Evolutionary conservation across 2,888 invertebrate species (phyloP), one percentile per base, ranked within the genome.

Genomic region (Parelbella ahira): DNA sequence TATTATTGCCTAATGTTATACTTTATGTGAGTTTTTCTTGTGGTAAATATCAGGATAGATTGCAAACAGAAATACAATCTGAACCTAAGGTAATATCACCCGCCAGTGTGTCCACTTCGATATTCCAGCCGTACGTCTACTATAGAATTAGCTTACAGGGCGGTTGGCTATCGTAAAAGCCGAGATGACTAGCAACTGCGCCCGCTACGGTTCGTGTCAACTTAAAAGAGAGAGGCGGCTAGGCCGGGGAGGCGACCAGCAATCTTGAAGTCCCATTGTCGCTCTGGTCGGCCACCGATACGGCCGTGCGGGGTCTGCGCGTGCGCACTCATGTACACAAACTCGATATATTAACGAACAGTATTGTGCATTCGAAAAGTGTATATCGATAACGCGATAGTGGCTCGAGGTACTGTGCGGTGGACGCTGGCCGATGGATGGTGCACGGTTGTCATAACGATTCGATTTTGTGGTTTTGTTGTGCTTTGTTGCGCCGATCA

Each of bases 151-250:
- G n/a, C 8, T 11, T 20, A 24, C n/a, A 28, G 20, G 27, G 27
- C 21, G 8, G 30, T 30, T 20, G 30, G 37, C 28, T 21, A 28
- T 38, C 23, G 37, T 23, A 29, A 37, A 38, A 38, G 28, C 23
- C 25, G 25, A 24, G 38, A 36, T 44, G 33, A 45, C 43, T 36
- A 27, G 27, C 27, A 37, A 37, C 29, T 38, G 37, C 29, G 41
- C 37, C 21, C 44, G 21, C 28, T 51, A 49, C 62, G 51, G 44
- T 44, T 52, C 56, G 50, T 68, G 67, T 64, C 63, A 70, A 65
- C 63, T 78, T 69, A 78, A 86, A 86, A 87, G 86, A 84, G 86
- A 87, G 86, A 87, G 86, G 84, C 74, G 78, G 75, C 75, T 74
- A 75, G 72, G 75, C 68, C 63, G 80, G 76, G 79, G 73, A 75